A percentile compares a stretch with the other conserved stretches of the same genome.
Conservation (phyloP, 2,797 vertebrate genomes). For the Tauraco hartlaubi region DNA sequence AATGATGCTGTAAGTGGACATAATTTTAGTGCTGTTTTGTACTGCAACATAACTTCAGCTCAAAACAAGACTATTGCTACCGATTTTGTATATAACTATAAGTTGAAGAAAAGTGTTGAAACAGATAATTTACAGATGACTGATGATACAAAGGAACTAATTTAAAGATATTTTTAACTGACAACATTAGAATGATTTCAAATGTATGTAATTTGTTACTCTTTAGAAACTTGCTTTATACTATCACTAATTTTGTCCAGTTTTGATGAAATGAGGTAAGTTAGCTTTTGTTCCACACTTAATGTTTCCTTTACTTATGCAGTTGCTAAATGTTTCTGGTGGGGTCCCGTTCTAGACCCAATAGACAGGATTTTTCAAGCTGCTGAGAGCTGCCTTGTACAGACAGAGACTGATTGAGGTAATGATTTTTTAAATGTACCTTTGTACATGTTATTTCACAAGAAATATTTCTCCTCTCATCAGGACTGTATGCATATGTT, state of each 20-base stretch:
- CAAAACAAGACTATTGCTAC: neutral
- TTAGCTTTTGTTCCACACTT: neutral
- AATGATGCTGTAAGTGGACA: neutral
- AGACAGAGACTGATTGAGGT: neutral
- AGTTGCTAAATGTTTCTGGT: neutral
- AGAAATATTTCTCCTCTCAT: neutral
- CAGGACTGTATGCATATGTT: neutral
- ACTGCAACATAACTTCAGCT: neutral
- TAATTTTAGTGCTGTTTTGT: neutral
- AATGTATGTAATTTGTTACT: neutral
- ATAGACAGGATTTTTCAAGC: neutral
- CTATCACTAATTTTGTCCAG: neutral
- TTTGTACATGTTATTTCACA: neutral
- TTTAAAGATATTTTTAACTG: neutral
- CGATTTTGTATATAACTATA: neutral
- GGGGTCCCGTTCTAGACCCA: neutral
- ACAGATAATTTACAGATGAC: neutral
- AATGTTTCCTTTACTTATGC: neutral
- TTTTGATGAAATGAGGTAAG: neutral
- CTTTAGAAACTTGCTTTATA: neutral
- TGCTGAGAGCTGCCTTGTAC: neutral
- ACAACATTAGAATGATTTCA: neutral
- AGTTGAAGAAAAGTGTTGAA: neutral
- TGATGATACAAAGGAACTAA: neutral
- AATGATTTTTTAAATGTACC: neutral